Conservation (phyloP, 2,797 vertebrate genomes). For the Siniperca obscura region DNA sequence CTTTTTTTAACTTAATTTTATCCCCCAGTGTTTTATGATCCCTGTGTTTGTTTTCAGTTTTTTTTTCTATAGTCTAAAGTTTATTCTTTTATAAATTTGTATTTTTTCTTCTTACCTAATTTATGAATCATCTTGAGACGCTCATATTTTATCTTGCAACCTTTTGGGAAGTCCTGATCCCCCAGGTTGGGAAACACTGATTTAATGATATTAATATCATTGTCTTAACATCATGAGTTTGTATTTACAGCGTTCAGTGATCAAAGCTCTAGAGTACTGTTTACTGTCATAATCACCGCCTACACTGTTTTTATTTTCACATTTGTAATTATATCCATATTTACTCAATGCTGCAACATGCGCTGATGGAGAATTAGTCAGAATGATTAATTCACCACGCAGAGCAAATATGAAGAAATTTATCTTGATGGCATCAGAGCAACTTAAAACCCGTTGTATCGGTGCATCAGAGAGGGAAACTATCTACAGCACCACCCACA, state of each 20-base stretch:
- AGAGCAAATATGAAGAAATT: slow-evolving; percentile 5
- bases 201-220: not conserved
- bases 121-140: not conserved
- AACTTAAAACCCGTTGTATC: not conserved
- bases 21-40: no score
- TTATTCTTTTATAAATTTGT: not conserved
- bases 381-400: not conserved
- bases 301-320: not conserved
- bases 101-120: no score
- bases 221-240: not conserved
- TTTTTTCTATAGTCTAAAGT: not conserved
- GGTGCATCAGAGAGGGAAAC: not conserved
- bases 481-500: slow-evolving; percentile 14
- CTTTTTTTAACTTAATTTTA: no score
- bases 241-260: not conserved
- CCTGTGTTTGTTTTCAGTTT: no score
- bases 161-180: not conserved
- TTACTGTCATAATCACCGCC: not conserved
- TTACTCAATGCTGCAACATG: not conserved
- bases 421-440: not conserved
- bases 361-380: not conserved
- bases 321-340: slow-evolving; percentile 12
- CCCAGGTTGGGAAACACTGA: not conserved
- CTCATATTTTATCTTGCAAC: no score
- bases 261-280: not conserved